Base-by-base conservation (phyloP, 2,113 vertebrate species). In the Ondatra zibethicus region DNA sequence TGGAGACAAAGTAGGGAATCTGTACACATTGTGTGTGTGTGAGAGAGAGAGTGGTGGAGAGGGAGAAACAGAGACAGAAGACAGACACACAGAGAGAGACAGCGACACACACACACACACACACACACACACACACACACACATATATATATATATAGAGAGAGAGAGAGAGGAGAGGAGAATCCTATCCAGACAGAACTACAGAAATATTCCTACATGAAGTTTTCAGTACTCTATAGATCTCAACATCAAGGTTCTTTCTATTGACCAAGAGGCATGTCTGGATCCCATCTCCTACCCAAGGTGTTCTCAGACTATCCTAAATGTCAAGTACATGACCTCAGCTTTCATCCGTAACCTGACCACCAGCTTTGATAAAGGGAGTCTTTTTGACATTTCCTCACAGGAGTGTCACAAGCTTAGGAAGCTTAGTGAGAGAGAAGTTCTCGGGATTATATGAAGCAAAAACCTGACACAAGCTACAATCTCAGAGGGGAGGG, bases 401-500 rank as follows among this genome's bases (percentile, higher is more conserved):
- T 90, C 45, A 47, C 12, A 77, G 36, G 70, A 9, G 76, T 91
- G 88, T 52, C 45, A 31, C 47, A 33, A 50, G 29, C 31, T 89
- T 70, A 75, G 21, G 33, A 90, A 72, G 47, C 36, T 92, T 36
- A 72, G 50, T 88, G 21, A 92, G 89, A 92, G 89, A 66, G 58
- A 85, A 66, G 16, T 66, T 81, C 75, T 78, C 27, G 27, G 50
- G 13, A 73, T 94, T 65, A 73, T 78, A 68, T 94, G 77, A 97
- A 89, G 70, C 80, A 91, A 33, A 45, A 77, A 39, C 80, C 42
- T 47, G 25, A 31, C 42, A 31, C 7, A 47, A 77, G 5, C 9
- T 23, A 76, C 5, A 45, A 7, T 31, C 12, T 77, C 27, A 77
- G 75, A 47, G 7, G 45, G 0, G 0, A 77, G 2, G 1, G 12